Percentiles rank a stretch among this genome's conserved stretches.
Evolutionary conservation across 2,888 invertebrate species (phyloP).

Genomic region (Polydesmus complanatus): DNA sequence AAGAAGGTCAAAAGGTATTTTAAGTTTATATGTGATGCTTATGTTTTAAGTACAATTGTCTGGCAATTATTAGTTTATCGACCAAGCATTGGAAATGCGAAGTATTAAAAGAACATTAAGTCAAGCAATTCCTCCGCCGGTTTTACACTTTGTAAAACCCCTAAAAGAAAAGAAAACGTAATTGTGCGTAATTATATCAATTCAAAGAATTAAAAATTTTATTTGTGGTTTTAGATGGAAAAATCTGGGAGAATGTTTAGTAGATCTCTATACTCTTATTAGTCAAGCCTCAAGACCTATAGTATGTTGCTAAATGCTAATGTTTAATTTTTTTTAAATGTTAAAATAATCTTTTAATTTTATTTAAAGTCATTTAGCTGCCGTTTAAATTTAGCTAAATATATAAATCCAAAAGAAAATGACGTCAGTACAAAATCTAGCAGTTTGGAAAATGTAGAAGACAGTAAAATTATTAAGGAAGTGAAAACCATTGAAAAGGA

Average conservation of each 20-base stretch:
- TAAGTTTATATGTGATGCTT: background rate
- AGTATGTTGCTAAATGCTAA: conserved; percentile 22
- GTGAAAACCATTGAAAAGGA: background rate
- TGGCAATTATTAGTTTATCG: conserved; percentile 20
- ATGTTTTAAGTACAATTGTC: background rate
- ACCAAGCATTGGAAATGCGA: conserved; percentile 29
- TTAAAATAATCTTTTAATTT: background rate
- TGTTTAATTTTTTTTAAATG: background rate
- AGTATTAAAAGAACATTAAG: conserved; percentile 26
- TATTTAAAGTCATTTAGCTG: conserved; percentile 27
- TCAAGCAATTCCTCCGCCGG: conserved; percentile 24
- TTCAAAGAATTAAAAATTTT: no score
- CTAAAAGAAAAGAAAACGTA: conserved; percentile 21
- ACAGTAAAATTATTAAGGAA: background rate
- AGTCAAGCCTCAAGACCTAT: conserved; percentile 23
- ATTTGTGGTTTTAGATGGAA: conserved; percentile 28
- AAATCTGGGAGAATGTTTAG: conserved; percentile 29
- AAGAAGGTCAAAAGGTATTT: conserved; percentile 4
- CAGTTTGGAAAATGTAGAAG: conserved; percentile 4
- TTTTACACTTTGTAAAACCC: conserved; percentile 26
- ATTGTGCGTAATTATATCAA: no score
- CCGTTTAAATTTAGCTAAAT: conserved; percentile 24
- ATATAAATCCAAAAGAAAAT: conserved; percentile 15
- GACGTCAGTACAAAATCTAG: background rate
- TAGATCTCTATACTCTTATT: conserved; percentile 29